Conservation (phyloP, 2,797 vertebrate genomes). For the Anguilla megastoma region DNA sequence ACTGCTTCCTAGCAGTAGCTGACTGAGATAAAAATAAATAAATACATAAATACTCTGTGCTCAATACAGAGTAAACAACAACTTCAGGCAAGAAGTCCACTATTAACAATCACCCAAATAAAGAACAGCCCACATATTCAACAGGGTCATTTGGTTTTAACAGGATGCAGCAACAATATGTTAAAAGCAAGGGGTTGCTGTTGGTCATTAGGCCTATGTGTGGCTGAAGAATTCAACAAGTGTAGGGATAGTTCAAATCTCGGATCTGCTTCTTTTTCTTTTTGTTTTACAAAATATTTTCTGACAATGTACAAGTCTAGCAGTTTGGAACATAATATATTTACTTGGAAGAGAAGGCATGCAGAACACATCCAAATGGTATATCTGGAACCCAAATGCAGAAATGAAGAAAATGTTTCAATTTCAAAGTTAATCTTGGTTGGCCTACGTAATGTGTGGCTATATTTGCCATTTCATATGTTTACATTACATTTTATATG, state of each 20-base stretch:
- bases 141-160: background rate
- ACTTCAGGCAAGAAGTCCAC: background rate
- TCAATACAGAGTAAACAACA: slow-evolving; percentile 1
- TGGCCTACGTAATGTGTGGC: background rate
- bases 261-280: background rate
- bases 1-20: background rate
- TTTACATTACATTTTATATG: background rate
- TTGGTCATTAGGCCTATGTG: background rate
- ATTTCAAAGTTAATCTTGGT: background rate
- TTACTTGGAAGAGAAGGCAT: background rate
- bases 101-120: background rate
- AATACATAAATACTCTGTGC: background rate
- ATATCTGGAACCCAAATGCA: background rate
- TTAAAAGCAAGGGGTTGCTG: background rate
- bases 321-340: background rate
- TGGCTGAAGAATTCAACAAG: background rate
- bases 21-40: background rate
- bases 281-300: slow-evolving; percentile 12
- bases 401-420: background rate
- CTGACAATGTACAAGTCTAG: background rate
- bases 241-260: slow-evolving; percentile 34
- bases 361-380: background rate
- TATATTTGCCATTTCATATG: background rate
- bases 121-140: background rate
- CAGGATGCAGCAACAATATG: background rate